Conservation (phyloP, 2,113 vertebrate genomes). For the Trinectes maculatus region DNA sequence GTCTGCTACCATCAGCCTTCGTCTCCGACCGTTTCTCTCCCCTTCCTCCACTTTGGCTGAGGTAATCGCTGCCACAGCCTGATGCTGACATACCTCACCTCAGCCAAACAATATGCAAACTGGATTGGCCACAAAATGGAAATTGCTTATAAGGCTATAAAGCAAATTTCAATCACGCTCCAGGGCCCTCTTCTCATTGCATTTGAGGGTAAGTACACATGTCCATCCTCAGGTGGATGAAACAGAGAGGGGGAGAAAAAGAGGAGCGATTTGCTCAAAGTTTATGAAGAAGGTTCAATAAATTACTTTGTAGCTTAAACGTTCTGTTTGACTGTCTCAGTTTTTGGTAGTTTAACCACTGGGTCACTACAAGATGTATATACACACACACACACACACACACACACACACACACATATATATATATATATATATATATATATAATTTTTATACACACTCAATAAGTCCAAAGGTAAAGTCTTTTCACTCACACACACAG, state of each 20-base stretch:
- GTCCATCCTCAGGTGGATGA: slow-evolving; percentile 69
- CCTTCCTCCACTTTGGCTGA: slow-evolving; percentile 61
- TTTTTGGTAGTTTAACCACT: no score
- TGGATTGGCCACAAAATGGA: slow-evolving; percentile 76
- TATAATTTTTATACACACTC: no score
- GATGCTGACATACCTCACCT: slow-evolving; percentile 65
- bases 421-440: no score
- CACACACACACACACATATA: no score
- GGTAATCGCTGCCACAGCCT: slow-evolving; percentile 73
- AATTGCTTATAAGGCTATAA: slow-evolving; percentile 81
- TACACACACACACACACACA: no score
- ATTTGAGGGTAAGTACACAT: slow-evolving; percentile 65
- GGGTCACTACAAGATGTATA: no score
- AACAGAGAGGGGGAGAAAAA: slow-evolving; percentile 57
- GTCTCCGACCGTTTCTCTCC: slow-evolving; percentile 29
- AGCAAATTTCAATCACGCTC: slow-evolving; percentile 81
- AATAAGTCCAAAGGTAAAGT: no score
- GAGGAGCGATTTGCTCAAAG: slow-evolving; percentile 18
- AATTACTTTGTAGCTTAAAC: no score
- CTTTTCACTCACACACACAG: no score
- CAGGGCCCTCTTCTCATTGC: slow-evolving; percentile 57
- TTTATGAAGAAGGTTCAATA: slow-evolving; percentile 11
- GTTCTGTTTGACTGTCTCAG: no score
- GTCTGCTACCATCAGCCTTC: slow-evolving; percentile 46
- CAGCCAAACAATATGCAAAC: slow-evolving; percentile 80